Base-by-base conservation (phyloP, 2,888 invertebrate genomes). In the Lingula anatina region DNA sequence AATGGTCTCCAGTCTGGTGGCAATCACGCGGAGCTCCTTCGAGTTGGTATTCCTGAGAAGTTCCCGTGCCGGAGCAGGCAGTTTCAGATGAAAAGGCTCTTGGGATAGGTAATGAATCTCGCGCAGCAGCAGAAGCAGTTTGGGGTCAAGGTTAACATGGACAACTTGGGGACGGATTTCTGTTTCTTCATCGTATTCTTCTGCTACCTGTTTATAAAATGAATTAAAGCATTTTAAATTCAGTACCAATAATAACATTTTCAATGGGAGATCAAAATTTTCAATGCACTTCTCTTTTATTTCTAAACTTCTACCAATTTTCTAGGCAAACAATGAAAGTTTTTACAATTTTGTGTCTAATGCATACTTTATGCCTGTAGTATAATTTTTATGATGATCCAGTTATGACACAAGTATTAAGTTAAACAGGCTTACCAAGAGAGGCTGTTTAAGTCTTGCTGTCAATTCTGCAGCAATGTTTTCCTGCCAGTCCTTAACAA, bases 61-160 rank as follows among this genome's bases (percentile, higher is more conserved):
- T 43, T 73, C 70, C 31, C 71, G 65, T 12, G 71, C 73, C 5
- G 67, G 51, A 12, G 60, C 59, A 4, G 74, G 69, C 5, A 70
- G 54, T 15, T 60, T 52, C 44, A 73, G 61, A 49, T 59, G 57
- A 57, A 73, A 74, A n/a, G 75, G 75, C n/a, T 68, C 64, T 43
- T 65, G 64, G 21, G 62, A 59, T 5, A 76, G 60, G 53, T 75
- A 73, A 51, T 68, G 70, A 4, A 75, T 71, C 53, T 76, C 76
- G 18, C 68, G 57, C 43, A 76, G 60, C 35, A 76, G 55, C 5
- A 70, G 61, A 21, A 75, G 62, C n/a, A 76, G 63, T 46, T 68
- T 62, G 18, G 71, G 66, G 56, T 75, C 74, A 31, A 76, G 67
- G 59, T 75, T 76, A 26, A 75, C 73, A 42, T 71, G 68, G 4